Base-by-base conservation (phyloP, 2,888 invertebrate species). In the Mythimna vitellina region DNA sequence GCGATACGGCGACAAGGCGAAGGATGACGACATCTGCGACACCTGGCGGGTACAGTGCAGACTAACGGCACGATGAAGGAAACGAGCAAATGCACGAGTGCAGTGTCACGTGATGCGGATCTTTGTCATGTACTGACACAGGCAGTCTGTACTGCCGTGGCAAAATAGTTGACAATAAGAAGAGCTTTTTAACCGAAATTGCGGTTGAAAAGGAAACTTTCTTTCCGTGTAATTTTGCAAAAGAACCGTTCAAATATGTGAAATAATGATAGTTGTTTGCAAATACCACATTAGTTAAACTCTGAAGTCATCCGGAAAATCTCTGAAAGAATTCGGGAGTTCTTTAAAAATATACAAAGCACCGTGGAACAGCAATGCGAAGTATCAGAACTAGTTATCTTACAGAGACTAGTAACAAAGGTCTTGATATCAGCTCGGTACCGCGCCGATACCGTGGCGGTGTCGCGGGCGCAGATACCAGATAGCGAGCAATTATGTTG, bases 401-500 rank as follows among this genome's bases (percentile, higher is more conserved):
- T 12, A 25, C 49, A 25, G 20, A 9, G 58, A 0, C 35, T n/a
- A 46, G 32, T 66, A 53, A 57, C 29, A 53, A 74, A 53, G 61
- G 35, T 53, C 38, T 20, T 20, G 42, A 12, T 65, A 79, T 65
- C 68, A 29, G 53, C 38, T 12, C 29, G 53, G 62, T 53, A 64
- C 20, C 25, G 51, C 20, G 29, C 17, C 38, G 66, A 67, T 79
- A 51, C 56, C 10, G 60, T 8, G 51, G 62, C 54, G 61, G 66
- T 70, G 73, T 46, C 66, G 64, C 74, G 53, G 60, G 42, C 67
- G 66, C 73, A 49, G 77, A 75, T 68, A 80, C 22, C 51, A 76
- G 86, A 88, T 86, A 86, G 66, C 63, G 74, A 77, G 83, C 86
- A 86, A 90, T 91, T 88, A 89, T 88, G 88, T 88, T 87, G 89